These are phyloP conservation scores for Melieria picta DNA, from an alignment of 2,888 invertebrate genomes.

Conservation along the genomic window DNA sequence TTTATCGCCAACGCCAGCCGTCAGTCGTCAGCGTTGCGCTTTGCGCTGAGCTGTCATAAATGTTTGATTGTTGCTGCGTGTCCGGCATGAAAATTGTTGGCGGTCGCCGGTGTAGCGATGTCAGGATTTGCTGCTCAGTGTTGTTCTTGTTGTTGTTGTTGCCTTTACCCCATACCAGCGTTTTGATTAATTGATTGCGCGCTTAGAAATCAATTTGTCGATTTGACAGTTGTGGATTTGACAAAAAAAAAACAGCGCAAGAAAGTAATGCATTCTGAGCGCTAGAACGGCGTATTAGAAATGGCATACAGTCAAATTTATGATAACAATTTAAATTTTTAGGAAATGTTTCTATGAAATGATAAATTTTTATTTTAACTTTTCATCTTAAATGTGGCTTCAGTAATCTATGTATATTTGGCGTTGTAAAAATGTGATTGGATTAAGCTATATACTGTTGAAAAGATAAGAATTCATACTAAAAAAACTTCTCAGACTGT, in stretches of 20 bases:
- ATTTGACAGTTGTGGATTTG: constrained; percentile 24
- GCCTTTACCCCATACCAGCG: constrained; percentile 39
- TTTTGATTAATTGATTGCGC: constrained; percentile 30
- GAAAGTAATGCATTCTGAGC: no score
- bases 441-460: no score
- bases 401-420: no score
- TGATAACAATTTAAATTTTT: no score
- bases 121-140: constrained; percentile 25
- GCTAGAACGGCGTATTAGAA: no score
- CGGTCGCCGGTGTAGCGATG: background rate
- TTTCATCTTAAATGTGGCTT: no score
- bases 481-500: no score
- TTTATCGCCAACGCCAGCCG: constrained; percentile 12
- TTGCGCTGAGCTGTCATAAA: constrained; percentile 40
- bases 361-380: no score
- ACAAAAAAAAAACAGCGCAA: constrained; percentile 6
- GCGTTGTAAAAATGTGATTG: no score
- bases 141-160: constrained; percentile 43
- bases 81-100: constrained; percentile 36
- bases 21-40: background rate
- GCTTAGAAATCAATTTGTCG: constrained; percentile 35
- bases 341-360: no score
- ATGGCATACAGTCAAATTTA: no score
- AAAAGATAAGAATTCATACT: no score
- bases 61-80: constrained; percentile 44